phyloP scores from a whole-genome alignment of 2,888 invertebrate species.

The Stenodera caucasica region DNA sequence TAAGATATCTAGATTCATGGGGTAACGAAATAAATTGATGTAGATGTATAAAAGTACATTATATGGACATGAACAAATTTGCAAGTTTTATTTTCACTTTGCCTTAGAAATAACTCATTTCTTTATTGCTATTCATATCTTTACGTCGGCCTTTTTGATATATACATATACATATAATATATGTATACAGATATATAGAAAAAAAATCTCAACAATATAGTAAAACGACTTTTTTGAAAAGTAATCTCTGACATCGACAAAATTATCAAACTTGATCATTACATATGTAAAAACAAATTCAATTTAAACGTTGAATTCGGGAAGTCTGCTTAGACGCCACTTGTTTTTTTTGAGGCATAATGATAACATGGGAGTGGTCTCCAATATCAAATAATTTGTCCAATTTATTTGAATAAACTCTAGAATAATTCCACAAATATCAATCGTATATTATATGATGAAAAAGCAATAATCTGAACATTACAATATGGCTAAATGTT shows the following conservation, averaged over 20 bases:
- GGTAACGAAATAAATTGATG: constrained; percentile 27
- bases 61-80: constrained; percentile 28
- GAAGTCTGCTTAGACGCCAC: neutral
- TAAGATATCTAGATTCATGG: constrained; percentile 27
- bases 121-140: neutral
- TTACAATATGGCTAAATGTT: too few species aligned
- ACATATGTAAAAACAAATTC: constrained; percentile 25
- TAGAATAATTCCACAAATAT: too few species aligned
- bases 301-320: constrained; percentile 16
- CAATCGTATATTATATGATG: too few species aligned
- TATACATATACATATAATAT: neutral
- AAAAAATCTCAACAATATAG: constrained; percentile 15
- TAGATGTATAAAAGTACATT: constrained; percentile 26
- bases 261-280: constrained; percentile 26
- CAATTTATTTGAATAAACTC: too few species aligned
- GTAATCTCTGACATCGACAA: constrained; percentile 20
- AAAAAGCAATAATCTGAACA: too few species aligned
- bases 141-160: neutral
- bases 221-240: constrained; percentile 13
- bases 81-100: constrained; percentile 27
- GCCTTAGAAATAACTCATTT: constrained; percentile 21
- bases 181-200: too few species aligned
- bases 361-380: too few species aligned
- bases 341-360: neutral
- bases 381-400: too few species aligned